Evolutionary conservation across 2,888 invertebrate genomes (phyloP).

Genomic region (Mongoloraphidia duomilia): DNA sequence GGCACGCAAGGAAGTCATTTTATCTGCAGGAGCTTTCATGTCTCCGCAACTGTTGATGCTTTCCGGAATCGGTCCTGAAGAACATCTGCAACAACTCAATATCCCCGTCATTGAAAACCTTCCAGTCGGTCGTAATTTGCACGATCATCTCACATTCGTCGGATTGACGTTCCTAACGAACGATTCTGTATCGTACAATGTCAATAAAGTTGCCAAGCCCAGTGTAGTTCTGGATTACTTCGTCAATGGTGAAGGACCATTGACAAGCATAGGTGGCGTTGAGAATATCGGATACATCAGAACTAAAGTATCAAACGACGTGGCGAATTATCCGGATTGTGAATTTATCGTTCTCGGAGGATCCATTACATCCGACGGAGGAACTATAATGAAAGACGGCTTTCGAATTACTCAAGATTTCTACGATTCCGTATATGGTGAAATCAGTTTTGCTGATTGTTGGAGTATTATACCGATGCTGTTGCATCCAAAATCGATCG

Average conservation of each 20-base stretch:
- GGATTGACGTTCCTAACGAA: slow-evolving; percentile 39
- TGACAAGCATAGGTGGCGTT: slow-evolving; percentile 41
- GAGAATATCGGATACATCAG: slow-evolving; percentile 49
- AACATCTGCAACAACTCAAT: slow-evolving; percentile 38
- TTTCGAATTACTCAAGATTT: background rate
- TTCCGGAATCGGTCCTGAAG: slow-evolving; percentile 48
- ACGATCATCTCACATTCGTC: slow-evolving; percentile 51
- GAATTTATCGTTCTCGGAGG: slow-evolving; percentile 52
- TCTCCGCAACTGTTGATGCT: slow-evolving; percentile 62
- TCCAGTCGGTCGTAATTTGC: slow-evolving; percentile 49
- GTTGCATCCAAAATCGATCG: slow-evolving; percentile 39
- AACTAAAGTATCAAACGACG: slow-evolving; percentile 37
- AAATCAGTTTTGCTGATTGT: background rate
- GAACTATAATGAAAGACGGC: background rate
- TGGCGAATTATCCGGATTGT: slow-evolving; percentile 47
- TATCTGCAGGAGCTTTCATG: slow-evolving; percentile 57
- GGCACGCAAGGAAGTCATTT: slow-evolving; percentile 38
- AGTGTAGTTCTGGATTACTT: slow-evolving; percentile 26
- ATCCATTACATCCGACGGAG: slow-evolving; percentile 8
- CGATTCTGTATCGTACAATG: slow-evolving; percentile 22
- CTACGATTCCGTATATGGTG: background rate
- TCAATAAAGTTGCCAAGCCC: slow-evolving; percentile 8
- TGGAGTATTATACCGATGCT: slow-evolving; percentile 39
- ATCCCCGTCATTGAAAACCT: slow-evolving; percentile 47
- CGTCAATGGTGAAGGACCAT: slow-evolving; percentile 34